Evolutionary conservation across 2,797 vertebrate species (phyloP), one percentile per base, ranked within the genome.

Genomic region (Eleutherodactylus coqui): DNA sequence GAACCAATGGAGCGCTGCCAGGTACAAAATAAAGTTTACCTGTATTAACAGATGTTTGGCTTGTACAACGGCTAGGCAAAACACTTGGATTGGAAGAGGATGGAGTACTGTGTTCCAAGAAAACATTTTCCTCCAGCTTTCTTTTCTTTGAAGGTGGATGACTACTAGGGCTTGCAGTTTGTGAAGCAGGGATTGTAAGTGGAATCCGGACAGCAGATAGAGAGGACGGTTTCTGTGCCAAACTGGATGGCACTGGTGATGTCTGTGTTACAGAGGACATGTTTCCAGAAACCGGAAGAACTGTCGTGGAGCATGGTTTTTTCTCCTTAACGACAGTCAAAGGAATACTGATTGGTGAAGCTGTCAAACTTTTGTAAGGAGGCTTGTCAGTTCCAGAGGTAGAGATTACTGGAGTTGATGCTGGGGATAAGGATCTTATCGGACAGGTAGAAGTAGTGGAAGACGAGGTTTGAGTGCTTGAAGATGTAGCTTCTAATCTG

Each of bases 131-230:
- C 34, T 41, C 38, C 8, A 70, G 36, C 14, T 73, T 73, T 45
- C 70, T 73, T 73, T 73, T 73, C 70, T 73, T 73, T 73, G 70
- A 73, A 43, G 41, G 38, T 6, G 38, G 70, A 11, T 45, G 4
- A 45, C 7, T 14, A 27, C 8, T 24, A n/a, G 70, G 24, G 2
- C 14, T n/a, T 43, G 27, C 1, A 27, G 38, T 14, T 45, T 43
- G 70, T n/a, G 41, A 45, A 8, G 38, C 6, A 43, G 69, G 10
- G 24, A 32, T 34, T 34, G 34, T 34, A 34, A 67, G 29, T 16
- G 67, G 67, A 41, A 41, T 24, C 3, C 41, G 67, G 19, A 41
- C 17, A 38, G n/a, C 21, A 24, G 67, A 70, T 32, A 11, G 3
- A 21, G 36, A 32, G 32, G 32, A 7, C 21, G 16, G 62, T 19